These are phyloP conservation scores for Apostichopus japonicus DNA, from an alignment of 35 echinoderm and acorn worm species.

Conservation along the genomic window DNA sequence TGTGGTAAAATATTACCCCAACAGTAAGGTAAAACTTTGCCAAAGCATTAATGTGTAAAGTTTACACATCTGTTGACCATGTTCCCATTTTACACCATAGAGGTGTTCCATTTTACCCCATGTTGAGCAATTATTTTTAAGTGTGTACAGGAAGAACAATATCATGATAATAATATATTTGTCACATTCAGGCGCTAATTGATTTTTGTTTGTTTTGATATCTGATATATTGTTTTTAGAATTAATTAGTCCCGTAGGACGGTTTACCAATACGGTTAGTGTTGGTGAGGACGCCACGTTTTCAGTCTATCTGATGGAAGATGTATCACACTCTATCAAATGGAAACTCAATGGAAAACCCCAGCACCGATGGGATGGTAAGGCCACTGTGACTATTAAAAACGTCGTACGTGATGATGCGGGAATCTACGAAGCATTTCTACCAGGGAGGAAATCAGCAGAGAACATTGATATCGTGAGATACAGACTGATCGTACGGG, in stretches of 20 bases:
- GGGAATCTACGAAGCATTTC: background rate
- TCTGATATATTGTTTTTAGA: background rate
- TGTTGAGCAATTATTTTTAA: too few relatives aligned
- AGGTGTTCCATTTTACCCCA: too few relatives aligned
- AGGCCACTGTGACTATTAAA: background rate
- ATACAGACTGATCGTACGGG: background rate
- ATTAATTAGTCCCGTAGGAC: background rate
- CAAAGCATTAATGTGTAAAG: too few relatives aligned
- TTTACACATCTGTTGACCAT: too few relatives aligned
- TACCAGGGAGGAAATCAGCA: background rate
- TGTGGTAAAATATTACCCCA: too few relatives aligned
- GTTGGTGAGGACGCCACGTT: background rate
- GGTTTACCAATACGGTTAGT: constrained; percentile 1
- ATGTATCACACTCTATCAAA: background rate
- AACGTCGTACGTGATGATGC: background rate
- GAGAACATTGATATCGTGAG: background rate
- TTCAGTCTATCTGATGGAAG: background rate
- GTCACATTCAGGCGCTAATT: too few relatives aligned
- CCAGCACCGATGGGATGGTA: background rate
- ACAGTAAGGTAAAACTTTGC: too few relatives aligned
- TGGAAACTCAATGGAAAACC: background rate
- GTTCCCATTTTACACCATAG: too few relatives aligned
- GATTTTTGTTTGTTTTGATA: too few relatives aligned
- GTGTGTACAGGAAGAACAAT: too few relatives aligned
- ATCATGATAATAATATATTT: too few relatives aligned